Evolutionary conservation across 2,797 vertebrate species (phyloP), one percentile per base, ranked within the genome.

Genomic region (Rallus crepitans): DNA sequence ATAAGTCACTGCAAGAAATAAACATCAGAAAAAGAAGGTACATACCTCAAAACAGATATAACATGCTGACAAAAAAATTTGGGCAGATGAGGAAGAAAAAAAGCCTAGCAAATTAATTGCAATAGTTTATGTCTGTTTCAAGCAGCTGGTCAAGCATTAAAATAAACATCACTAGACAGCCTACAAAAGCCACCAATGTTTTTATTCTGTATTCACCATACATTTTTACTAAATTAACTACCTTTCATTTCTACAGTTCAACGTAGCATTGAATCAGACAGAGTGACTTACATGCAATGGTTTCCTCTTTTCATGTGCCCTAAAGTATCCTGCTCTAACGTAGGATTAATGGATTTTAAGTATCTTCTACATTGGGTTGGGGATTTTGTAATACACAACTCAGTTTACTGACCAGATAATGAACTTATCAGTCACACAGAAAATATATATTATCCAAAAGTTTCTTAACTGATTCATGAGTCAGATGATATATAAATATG

Each of bases 271-370:
- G 72, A 83, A 33, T 30, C 17, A 80, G 80, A 65, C 33, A 83
- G 20, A 85, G 5, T 89, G 76, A 94, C 66, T 80, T 70, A 79
- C 47, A 70, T 28, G 20, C 59, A 89, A 35, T 17, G 11, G 15
- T 82, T 94, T 92, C 42, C 16, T 82, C 60, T 95, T 95, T 84
- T 60, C 45, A 65, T n/a, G 8, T 88, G 72, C 42, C 31, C 15
- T 56, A 82, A 82, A 89, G 52, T 75, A 86, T 94, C 93, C 91
- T 39, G 13, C 33, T 81, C n/a, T 33, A 11, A 79, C 89, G 81
- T 92, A 96, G 83, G 97, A 96, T 89, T 87, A 75, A 93, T 80
- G 90, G 90, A 71, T 94, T 94, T 94, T 87, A 92, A 97, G 91
- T 79, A 79, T 77, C 77, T 89, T 78, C 73, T 21, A 33, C 65